These are phyloP conservation scores for Myiagra hebetior DNA, from an alignment of 2,113 vertebrate genomes.

Conservation along the genomic window DNA sequence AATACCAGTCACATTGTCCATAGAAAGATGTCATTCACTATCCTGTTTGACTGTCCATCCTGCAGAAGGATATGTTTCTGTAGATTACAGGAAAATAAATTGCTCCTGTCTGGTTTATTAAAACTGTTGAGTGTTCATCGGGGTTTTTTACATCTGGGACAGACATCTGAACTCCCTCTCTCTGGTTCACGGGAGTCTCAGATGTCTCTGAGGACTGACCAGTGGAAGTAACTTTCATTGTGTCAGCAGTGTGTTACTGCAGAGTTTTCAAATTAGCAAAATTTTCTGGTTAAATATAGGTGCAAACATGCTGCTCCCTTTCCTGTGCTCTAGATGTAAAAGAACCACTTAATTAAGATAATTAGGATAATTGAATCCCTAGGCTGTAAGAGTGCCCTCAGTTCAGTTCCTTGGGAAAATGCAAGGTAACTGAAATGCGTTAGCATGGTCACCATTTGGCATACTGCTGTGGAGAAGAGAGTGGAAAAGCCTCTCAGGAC, in stretches of 20 bases:
- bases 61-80: background rate
- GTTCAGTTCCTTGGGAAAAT: background rate
- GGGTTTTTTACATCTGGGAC: background rate
- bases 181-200: background rate
- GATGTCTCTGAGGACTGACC: background rate
- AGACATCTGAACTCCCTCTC: background rate
- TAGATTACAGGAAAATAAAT: background rate
- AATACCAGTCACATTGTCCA: background rate
- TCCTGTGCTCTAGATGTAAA: background rate
- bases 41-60: background rate
- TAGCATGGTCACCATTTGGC: background rate
- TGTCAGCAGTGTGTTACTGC: background rate
- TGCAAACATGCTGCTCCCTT: background rate
- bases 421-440: background rate
- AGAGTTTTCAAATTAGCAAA: background rate
- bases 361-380: slow-evolving; percentile 2
- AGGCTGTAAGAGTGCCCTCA: background rate
- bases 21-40: background rate
- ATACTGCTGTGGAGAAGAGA: background rate
- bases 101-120: background rate
- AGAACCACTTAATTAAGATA: slow-evolving; percentile 6
- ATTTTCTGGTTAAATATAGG: background rate
- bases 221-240: background rate
- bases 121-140: background rate
- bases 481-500: background rate